A percentile compares a stretch with the other conserved stretches of the same genome.
These are phyloP conservation scores for Molanna angustata DNA, from an alignment of 2,888 invertebrate species.

Conservation along the genomic window DNA sequence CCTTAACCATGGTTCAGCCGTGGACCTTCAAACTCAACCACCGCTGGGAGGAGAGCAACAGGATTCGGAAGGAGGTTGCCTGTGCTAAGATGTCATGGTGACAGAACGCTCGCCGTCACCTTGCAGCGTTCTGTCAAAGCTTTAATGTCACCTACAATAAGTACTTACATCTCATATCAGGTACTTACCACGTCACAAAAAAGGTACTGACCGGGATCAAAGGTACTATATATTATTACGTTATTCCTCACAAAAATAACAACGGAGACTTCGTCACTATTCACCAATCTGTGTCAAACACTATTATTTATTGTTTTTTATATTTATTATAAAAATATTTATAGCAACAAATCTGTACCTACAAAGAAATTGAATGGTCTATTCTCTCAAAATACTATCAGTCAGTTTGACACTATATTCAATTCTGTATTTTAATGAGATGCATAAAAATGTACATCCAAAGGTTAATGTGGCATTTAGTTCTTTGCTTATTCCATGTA, in stretches of 20 bases:
- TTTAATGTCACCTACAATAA: constrained; percentile 7
- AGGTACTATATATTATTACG: too few species aligned
- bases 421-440: too few species aligned
- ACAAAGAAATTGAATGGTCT: too few species aligned
- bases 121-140: constrained; percentile 2
- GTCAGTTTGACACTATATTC: too few species aligned
- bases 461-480: too few species aligned
- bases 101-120: constrained; percentile 6
- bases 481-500: too few species aligned
- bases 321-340: too few species aligned
- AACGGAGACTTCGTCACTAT: constrained; percentile 5
- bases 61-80: constrained; percentile 79
- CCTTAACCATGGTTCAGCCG: constrained; percentile 55
- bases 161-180: neutral
- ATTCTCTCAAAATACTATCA: too few species aligned
- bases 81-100: constrained; percentile 57
- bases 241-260: neutral
- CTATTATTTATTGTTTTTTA: too few species aligned
- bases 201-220: too few species aligned
- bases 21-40: constrained; percentile 79
- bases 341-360: too few species aligned
- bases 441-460: too few species aligned
- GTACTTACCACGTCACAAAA: constrained; percentile 1
- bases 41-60: constrained; percentile 75
- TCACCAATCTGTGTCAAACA: constrained; percentile 29